These are phyloP conservation scores for Chromis chromis DNA, from an alignment of 2,797 vertebrate species.

Conservation along the genomic window DNA sequence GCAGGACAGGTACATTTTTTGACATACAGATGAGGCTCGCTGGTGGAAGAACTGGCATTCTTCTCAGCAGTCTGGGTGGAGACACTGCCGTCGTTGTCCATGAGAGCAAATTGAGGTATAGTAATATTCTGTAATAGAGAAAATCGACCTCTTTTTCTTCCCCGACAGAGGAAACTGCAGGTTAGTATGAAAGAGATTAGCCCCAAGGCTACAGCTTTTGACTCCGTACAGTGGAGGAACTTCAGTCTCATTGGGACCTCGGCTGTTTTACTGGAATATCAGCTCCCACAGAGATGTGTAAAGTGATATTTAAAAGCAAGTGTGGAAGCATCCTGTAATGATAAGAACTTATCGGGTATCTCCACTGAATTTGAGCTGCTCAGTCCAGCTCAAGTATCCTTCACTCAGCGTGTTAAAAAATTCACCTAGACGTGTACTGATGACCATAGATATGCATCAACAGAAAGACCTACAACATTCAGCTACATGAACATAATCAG, in stretches of 20 bases:
- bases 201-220: slow-evolving; percentile 35
- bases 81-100: slow-evolving; percentile 7
- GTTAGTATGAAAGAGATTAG: slow-evolving; percentile 36
- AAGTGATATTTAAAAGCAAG: slow-evolving; percentile 18
- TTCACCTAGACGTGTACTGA: background rate
- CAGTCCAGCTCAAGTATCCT: background rate
- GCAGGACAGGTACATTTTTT: slow-evolving; percentile 17
- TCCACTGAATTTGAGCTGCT: slow-evolving; percentile 4
- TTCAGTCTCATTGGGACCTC: slow-evolving; percentile 9
- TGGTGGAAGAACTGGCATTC: slow-evolving; percentile 21
- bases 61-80: slow-evolving; percentile 23
- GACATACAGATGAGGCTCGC: slow-evolving; percentile 20
- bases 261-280: slow-evolving; percentile 20
- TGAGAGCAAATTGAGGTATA: slow-evolving; percentile 25
- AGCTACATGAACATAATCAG: slow-evolving; percentile 44
- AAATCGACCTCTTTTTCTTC: slow-evolving; percentile 21
- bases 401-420: slow-evolving; percentile 7
- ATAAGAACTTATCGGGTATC: background rate
- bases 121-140: slow-evolving; percentile 29
- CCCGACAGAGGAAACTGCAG: slow-evolving; percentile 27
- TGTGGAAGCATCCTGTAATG: background rate
- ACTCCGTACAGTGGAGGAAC: slow-evolving; percentile 13
- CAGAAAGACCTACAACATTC: slow-evolving; percentile 8
- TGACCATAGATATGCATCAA: slow-evolving; percentile 2
- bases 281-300: slow-evolving; percentile 4